phyloP scores from a whole-genome alignment of 1,140 invertebrate genomes.

The Anastatus disparis region DNA sequence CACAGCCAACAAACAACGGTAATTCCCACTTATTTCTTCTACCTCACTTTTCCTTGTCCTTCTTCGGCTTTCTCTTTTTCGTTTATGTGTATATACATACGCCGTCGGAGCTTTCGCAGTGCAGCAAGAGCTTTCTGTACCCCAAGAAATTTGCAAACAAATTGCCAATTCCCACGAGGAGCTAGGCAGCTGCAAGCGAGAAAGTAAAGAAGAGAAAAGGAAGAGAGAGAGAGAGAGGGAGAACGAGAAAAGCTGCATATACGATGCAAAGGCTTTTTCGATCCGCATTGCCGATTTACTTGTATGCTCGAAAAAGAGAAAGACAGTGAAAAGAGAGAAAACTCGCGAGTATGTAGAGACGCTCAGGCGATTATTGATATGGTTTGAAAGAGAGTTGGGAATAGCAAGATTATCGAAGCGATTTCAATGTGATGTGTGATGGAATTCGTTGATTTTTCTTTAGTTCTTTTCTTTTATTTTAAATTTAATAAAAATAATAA shows the following conservation, averaged over 20 bases:
- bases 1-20: no score
- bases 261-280: constrained; percentile 34
- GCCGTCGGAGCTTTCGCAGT: background rate
- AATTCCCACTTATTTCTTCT: background rate
- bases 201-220: background rate
- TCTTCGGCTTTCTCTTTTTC: background rate
- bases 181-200: constrained; percentile 46
- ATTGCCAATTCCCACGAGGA: constrained; percentile 63
- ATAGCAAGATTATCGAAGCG: background rate
- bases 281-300: no score
- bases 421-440: background rate
- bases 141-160: constrained; percentile 65
- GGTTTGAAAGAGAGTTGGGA: background rate
- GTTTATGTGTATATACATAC: background rate
- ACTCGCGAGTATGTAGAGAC: no score
- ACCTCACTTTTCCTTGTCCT: background rate
- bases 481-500: background rate
- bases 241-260: background rate
- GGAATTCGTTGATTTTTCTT: no score
- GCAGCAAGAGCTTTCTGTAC: background rate
- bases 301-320: background rate
- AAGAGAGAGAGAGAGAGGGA: background rate
- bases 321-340: no score
- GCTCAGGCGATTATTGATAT: constrained; percentile 13
- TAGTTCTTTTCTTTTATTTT: background rate